Conservation (phyloP, 1,140 invertebrate genomes). For the Teleogryllus occipitalis region DNA sequence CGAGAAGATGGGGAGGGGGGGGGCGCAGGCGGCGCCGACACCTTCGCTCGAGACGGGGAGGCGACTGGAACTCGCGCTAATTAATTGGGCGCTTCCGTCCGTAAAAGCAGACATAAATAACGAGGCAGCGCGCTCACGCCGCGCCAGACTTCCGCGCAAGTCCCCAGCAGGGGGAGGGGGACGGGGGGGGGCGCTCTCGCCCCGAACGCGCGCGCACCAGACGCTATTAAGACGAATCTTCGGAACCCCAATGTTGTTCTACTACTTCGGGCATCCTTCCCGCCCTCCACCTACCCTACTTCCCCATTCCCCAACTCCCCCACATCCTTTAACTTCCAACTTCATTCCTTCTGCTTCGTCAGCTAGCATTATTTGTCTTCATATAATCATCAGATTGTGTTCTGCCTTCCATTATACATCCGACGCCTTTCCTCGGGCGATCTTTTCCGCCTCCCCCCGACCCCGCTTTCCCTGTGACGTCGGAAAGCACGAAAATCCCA, state of each 20-base stretch:
- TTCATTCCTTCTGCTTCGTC: slow-evolving; percentile 3
- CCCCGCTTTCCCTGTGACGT: too few species aligned
- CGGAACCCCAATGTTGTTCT: not conserved
- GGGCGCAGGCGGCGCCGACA: too few species aligned
- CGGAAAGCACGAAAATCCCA: too few species aligned
- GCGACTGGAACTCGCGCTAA: not conserved
- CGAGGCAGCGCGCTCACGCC: not conserved
- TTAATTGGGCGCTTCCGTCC: not conserved
- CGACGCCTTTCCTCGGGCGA: not conserved
- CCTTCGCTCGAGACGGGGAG: too few species aligned
- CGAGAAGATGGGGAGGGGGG: not conserved
- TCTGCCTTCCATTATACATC: not conserved
- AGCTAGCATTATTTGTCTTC: not conserved
- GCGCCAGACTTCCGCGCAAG: not conserved
- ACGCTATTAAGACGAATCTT: slow-evolving; percentile 4
- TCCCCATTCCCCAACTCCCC: not conserved
- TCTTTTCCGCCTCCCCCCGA: not conserved
- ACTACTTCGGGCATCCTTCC: too few species aligned
- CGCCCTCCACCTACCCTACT: not conserved
- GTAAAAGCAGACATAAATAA: not conserved
- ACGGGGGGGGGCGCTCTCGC: too few species aligned
- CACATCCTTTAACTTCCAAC: not conserved
- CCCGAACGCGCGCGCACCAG: not conserved
- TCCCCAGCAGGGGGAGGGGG: not conserved
- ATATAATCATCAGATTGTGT: slow-evolving; percentile 1